Percentiles rank a stretch among this genome's conserved stretches.
Evolutionary conservation across 2,113 vertebrate species (phyloP).

Genomic region (Zosterops hypoxanthus): DNA sequence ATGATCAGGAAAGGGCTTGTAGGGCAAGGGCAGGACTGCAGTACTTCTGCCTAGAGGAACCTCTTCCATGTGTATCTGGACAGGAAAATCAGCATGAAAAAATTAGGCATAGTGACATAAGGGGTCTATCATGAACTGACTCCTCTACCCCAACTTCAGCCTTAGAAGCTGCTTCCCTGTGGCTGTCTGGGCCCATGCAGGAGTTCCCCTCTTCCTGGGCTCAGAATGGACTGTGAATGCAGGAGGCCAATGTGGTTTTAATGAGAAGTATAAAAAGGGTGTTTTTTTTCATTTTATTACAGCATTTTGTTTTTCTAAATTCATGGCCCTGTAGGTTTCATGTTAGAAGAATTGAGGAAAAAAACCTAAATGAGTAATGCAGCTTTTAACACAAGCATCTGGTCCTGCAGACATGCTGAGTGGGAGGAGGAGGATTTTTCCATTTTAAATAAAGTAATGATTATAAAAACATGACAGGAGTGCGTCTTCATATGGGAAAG

Average conservation of each 20-base stretch:
- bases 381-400: neutral
- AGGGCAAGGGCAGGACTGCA: neutral
- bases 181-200: neutral
- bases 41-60: neutral
- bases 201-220: neutral
- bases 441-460: constrained; percentile 49
- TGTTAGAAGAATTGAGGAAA: neutral
- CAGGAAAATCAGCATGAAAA: neutral
- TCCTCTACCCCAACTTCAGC: neutral
- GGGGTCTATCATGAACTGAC: neutral
- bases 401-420: neutral
- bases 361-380: neutral
- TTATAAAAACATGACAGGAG: constrained; percentile 26
- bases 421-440: neutral
- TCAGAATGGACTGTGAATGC: neutral
- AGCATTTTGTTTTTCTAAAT: neutral
- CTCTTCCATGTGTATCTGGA: neutral
- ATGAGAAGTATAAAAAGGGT: neutral
- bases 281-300: neutral
- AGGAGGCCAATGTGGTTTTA: neutral
- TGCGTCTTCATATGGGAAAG: neutral
- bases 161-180: neutral
- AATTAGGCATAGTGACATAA: neutral
- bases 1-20: neutral
- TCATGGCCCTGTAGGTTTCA: neutral